phyloP scores from a whole-genome alignment of 2,797 vertebrate genomes.

The Ctenosaura bakeri region DNA sequence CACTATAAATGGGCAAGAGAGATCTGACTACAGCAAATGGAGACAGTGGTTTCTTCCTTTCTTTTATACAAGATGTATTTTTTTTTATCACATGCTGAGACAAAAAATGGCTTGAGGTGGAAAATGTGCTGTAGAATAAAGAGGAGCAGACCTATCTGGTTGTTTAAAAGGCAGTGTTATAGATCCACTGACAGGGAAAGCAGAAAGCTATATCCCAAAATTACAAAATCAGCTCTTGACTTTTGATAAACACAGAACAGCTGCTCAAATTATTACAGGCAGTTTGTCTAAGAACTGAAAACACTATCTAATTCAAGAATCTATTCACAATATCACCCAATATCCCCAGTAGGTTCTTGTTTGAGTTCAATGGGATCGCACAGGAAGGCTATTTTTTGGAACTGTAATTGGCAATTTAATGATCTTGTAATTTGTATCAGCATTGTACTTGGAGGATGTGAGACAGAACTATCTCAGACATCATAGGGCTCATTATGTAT shows the following conservation, averaged over 20 bases:
- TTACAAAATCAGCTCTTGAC: not conserved
- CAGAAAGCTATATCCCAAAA: not conserved
- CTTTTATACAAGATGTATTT: not conserved
- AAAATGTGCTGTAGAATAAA: not conserved
- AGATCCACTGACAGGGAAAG: not conserved
- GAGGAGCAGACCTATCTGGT: accelerated
- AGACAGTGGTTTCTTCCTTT: not conserved
- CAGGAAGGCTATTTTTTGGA: not conserved
- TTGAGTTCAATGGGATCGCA: not conserved
- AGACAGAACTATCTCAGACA: not conserved
- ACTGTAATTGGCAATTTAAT: not conserved
- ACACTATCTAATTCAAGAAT: not conserved
- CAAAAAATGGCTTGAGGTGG: not conserved
- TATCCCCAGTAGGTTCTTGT: not conserved
- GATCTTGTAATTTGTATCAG: not conserved
- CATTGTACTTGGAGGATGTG: not conserved
- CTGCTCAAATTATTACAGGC: not conserved
- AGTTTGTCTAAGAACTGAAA: not conserved
- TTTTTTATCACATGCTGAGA: not conserved
- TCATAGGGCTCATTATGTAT: not conserved
- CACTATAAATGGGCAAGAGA: not conserved
- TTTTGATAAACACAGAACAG: not conserved
- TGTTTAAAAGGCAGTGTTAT: slow-evolving; percentile 50
- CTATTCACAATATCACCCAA: not conserved
- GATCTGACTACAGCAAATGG: not conserved